These are phyloP conservation scores for Ceyx margarethae DNA, from an alignment of 2,113 vertebrate species.

Conservation along the genomic window DNA sequence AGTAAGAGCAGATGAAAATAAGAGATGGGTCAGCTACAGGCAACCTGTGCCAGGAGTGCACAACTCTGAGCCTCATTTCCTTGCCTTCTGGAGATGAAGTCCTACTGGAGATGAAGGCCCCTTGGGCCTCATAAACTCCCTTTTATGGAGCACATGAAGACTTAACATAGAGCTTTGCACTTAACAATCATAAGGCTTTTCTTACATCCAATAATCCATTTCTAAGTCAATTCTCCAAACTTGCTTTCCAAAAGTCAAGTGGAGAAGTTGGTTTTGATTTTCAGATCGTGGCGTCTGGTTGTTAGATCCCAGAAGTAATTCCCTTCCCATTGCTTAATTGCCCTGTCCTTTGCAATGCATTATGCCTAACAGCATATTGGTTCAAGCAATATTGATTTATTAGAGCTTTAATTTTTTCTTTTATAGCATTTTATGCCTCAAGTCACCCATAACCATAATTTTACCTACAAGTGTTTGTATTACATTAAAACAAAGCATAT, in stretches of 20 bases:
- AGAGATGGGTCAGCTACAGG: not conserved
- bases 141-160: not conserved
- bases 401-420: constrained; percentile 33
- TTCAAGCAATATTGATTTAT: constrained; percentile 47
- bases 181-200: not conserved
- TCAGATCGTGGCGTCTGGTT: not conserved
- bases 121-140: not conserved
- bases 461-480: constrained; percentile 4
- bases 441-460: constrained; percentile 42
- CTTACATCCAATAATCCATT: not conserved
- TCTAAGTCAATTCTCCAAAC: not conserved
- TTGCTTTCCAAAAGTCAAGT: not conserved
- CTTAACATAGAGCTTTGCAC: not conserved
- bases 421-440: constrained; percentile 15
- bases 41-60: not conserved
- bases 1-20: not conserved
- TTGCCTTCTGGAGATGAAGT: not conserved
- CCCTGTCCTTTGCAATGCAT: not conserved
- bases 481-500: not conserved
- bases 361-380: not conserved
- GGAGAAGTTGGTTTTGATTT: not conserved
- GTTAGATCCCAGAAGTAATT: not conserved
- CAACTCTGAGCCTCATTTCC: not conserved
- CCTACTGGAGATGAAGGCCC: not conserved
- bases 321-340: not conserved